Conservation (phyloP, 30 jellyfish, hydroid and myxozoan genomes). For the Mastigias papua region DNA sequence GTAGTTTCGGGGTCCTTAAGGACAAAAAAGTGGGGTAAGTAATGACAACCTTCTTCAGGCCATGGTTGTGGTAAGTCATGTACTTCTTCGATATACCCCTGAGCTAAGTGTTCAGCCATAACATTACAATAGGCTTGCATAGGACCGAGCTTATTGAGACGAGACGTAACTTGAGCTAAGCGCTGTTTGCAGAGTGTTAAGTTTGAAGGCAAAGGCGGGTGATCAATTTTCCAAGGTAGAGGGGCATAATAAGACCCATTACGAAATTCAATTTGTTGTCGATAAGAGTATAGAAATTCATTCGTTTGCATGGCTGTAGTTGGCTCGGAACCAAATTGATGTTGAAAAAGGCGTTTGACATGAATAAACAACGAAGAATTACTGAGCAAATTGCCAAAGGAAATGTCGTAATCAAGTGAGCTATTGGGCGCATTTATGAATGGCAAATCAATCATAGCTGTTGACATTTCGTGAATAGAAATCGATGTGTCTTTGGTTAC, state of each 20-base stretch:
- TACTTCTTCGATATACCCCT: constrained; percentile 39
- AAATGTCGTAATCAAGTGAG: not conserved
- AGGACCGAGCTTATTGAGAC: constrained; percentile 35
- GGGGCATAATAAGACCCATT: constrained; percentile 40
- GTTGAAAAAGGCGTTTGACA: constrained; percentile 29
- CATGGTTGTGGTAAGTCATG: constrained; percentile 11
- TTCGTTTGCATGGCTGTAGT: not conserved
- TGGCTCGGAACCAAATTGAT: constrained; percentile 32
- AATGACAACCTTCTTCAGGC: constrained; percentile 53
- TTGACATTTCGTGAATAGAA: constrained; percentile 16
- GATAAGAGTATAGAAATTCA: not conserved
- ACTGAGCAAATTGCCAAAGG: constrained; percentile 10
- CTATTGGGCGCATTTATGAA: not conserved
- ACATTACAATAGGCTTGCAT: constrained; percentile 13
- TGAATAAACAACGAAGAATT: constrained; percentile 50
- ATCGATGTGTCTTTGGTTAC: not conserved
- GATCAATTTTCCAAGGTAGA: constrained; percentile 56
- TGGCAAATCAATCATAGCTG: constrained; percentile 4
- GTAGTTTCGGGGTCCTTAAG: constrained; percentile 52
- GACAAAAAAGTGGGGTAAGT: constrained; percentile 43
- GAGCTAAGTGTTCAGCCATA: constrained; percentile 37
- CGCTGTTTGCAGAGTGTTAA: not conserved
- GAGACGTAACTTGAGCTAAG: not conserved
- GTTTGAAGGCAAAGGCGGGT: constrained; percentile 50
- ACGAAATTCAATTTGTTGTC: constrained; percentile 21